These are phyloP conservation scores for Tenthredo amoena DNA, from an alignment of 2,888 invertebrate genomes.

Conservation along the genomic window DNA sequence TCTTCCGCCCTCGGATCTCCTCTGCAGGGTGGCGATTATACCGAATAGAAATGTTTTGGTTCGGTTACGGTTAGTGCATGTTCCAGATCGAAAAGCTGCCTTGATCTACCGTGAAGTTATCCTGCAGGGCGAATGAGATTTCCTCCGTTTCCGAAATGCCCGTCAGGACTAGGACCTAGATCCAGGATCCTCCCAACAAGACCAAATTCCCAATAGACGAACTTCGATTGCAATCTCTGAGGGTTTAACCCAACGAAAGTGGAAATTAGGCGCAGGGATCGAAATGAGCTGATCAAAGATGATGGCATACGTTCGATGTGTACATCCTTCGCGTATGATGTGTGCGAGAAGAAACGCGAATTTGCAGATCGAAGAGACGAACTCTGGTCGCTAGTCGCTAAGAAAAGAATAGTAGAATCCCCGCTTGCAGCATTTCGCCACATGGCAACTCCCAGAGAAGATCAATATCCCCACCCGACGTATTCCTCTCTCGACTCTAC, in stretches of 20 bases:
- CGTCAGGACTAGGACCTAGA: neutral
- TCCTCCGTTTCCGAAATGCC: neutral
- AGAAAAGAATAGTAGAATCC: conserved; percentile 43
- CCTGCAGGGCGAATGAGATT: neutral
- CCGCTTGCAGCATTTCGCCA: conserved; percentile 55
- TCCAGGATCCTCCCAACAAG: neutral
- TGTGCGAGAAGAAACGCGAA: too few species aligned
- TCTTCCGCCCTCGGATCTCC: neutral
- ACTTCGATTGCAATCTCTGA: conserved; percentile 16
- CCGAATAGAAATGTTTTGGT: conserved; percentile 37
- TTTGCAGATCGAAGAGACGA: neutral
- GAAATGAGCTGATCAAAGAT: neutral
- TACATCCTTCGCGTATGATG: too few species aligned
- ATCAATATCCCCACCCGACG: conserved; percentile 73
- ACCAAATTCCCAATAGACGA: neutral
- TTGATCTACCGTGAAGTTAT: neutral
- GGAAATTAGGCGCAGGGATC: neutral
- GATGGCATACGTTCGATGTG: neutral
- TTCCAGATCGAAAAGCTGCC: neutral
- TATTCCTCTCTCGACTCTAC: conserved; percentile 64
- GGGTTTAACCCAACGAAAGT: conserved; percentile 24
- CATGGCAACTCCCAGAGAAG: conserved; percentile 71
- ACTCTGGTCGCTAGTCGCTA: neutral
- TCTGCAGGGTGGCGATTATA: neutral
- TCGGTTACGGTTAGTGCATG: neutral